These are phyloP conservation scores for Spinus pinus DNA, from an alignment of 2,797 vertebrate species.

Conservation along the genomic window DNA sequence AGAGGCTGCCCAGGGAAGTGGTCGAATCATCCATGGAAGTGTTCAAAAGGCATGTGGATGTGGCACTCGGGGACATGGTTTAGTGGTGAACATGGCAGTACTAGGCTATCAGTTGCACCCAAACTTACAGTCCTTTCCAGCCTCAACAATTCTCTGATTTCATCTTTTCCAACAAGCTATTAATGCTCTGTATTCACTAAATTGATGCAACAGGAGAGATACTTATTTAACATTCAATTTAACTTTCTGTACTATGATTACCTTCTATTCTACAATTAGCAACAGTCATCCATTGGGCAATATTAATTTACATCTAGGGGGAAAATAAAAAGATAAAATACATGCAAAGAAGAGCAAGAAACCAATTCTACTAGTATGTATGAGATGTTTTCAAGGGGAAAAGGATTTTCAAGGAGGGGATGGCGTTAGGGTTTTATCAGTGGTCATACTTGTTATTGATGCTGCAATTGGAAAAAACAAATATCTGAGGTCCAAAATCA, in stretches of 20 bases:
- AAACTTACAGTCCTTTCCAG: not conserved
- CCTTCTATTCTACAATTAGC: not conserved
- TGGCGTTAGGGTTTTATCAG: not conserved
- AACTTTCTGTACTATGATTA: not conserved
- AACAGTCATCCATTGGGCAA: not conserved
- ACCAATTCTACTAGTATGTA: not conserved
- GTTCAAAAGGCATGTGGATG: not conserved
- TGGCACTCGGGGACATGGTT: not conserved
- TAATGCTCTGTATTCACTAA: not conserved
- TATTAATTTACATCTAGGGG: not conserved
- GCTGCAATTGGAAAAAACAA: not conserved
- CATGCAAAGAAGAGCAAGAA: not conserved
- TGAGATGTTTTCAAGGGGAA: not conserved
- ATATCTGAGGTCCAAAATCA: not conserved
- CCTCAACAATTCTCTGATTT: not conserved
- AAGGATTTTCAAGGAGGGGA: not conserved
- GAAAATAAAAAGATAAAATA: not conserved
- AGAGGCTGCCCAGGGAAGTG: not conserved
- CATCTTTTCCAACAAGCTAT: not conserved
- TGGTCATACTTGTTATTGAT: not conserved
- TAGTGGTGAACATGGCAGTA: not conserved
- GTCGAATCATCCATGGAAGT: not conserved
- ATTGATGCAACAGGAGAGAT: not conserved
- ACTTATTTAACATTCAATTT: not conserved
- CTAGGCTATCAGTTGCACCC: rapidly evolving